These are phyloP conservation scores for Orchestia grillus DNA, from an alignment of 1,140 invertebrate genomes.

Conservation along the genomic window DNA sequence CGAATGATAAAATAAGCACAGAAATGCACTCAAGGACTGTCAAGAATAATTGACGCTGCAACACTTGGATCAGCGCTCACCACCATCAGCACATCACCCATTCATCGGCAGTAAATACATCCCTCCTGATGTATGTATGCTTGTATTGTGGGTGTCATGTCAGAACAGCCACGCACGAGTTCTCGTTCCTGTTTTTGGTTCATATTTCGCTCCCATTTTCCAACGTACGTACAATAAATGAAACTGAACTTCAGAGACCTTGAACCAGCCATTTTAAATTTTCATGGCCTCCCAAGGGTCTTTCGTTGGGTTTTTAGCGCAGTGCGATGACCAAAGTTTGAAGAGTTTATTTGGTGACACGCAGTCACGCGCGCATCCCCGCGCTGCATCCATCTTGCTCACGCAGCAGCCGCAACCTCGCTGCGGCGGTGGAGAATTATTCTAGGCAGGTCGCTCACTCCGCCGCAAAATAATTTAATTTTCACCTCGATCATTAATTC, in stretches of 20 bases:
- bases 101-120: neutral
- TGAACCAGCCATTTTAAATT: neutral
- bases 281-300: neutral
- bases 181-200: neutral
- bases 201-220: neutral
- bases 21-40: neutral
- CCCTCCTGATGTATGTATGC: neutral
- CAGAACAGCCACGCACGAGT: neutral
- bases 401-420: neutral
- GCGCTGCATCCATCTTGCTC: neutral
- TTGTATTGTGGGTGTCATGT: too few relatives aligned
- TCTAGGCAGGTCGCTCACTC: neutral
- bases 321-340: conserved; percentile 7
- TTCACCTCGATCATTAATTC: neutral
- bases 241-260: neutral
- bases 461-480: neutral
- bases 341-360: neutral
- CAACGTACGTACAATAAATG: neutral
- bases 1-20: neutral
- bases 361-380: neutral
- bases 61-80: neutral
- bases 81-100: neutral
- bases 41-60: neutral
- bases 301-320: neutral
- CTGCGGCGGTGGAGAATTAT: neutral